phyloP scores from a whole-genome alignment of 2,113 vertebrate genomes.

The Clarias magur region DNA sequence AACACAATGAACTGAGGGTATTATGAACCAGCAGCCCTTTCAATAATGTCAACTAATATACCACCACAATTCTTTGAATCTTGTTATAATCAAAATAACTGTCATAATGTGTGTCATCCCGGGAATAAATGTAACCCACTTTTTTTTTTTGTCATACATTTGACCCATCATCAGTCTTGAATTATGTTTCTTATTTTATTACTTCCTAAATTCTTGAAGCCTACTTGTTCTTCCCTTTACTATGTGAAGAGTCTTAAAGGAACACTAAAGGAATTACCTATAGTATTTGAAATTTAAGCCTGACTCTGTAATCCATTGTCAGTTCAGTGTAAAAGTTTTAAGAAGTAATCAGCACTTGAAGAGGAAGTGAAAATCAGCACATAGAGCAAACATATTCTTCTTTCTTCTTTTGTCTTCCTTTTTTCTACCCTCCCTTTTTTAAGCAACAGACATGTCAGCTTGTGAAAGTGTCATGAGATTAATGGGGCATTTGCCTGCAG shows the following conservation, averaged over 20 bases:
- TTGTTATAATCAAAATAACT: not conserved
- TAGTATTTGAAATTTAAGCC: not conserved
- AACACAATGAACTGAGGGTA: not conserved
- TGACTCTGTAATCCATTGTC: not conserved
- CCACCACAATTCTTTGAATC: not conserved
- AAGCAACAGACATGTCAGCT: not conserved
- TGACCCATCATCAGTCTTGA: not conserved
- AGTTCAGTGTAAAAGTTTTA: not conserved
- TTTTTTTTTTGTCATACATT: not conserved
- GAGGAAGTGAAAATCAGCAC: constrained; percentile 6
- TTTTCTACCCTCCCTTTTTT: constrained; percentile 17
- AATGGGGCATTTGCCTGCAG: constrained; percentile 19
- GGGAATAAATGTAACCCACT: not conserved
- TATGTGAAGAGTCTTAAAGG: not conserved
- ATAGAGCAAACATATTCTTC: constrained; percentile 1
- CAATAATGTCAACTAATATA: not conserved
- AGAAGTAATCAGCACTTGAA: not conserved
- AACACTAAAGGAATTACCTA: not conserved
- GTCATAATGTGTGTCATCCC: not conserved
- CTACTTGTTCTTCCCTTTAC: not conserved
- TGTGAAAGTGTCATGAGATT: constrained; percentile 3
- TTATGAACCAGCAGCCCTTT: not conserved
- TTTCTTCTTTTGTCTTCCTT: constrained; percentile 6
- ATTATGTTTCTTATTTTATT: not conserved
- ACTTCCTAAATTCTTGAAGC: not conserved